Percentiles rank a stretch among this genome's conserved stretches.
These are phyloP conservation scores for Calephelis perditalis DNA, from an alignment of 2,888 invertebrate species.

Conservation along the genomic window DNA sequence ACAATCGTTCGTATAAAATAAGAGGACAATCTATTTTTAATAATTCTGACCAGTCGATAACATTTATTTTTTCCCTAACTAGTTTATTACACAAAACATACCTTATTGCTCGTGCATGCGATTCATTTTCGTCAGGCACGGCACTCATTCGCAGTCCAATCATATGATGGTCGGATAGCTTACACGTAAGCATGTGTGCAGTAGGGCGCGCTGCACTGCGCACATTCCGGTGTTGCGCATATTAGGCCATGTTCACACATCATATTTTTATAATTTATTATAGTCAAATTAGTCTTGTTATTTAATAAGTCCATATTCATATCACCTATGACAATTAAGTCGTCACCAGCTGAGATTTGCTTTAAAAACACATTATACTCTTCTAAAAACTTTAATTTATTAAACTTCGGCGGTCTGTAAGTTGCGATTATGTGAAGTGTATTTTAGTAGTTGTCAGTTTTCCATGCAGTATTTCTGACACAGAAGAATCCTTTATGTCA, in stretches of 20 bases:
- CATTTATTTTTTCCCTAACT: slow-evolving; percentile 18
- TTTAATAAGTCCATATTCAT: slow-evolving; percentile 10
- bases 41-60: slow-evolving; percentile 17
- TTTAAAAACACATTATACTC: background rate
- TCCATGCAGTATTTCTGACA: slow-evolving; percentile 15
- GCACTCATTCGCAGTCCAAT: slow-evolving; percentile 4
- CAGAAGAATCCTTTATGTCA: background rate
- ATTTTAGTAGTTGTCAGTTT: slow-evolving; percentile 3
- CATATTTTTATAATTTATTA: slow-evolving; percentile 13
- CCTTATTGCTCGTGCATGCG: background rate
- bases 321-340: slow-evolving; percentile 12
- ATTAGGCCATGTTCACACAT: too few species aligned
- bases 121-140: background rate
- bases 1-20: slow-evolving; percentile 4
- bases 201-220: slow-evolving; percentile 5
- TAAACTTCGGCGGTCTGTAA: slow-evolving; percentile 18
- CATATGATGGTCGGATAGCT: slow-evolving; percentile 17
- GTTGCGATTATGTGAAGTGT: slow-evolving; percentile 19
- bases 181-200: slow-evolving; percentile 15
- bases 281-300: background rate
- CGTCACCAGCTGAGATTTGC: background rate
- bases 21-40: slow-evolving; percentile 14
- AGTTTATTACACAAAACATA: slow-evolving; percentile 16
- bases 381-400: slow-evolving; percentile 15
- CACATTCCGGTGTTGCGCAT: too few species aligned